Evolutionary conservation across 1,140 invertebrate species (phyloP).

Genomic region (Tenebrio molitor): DNA sequence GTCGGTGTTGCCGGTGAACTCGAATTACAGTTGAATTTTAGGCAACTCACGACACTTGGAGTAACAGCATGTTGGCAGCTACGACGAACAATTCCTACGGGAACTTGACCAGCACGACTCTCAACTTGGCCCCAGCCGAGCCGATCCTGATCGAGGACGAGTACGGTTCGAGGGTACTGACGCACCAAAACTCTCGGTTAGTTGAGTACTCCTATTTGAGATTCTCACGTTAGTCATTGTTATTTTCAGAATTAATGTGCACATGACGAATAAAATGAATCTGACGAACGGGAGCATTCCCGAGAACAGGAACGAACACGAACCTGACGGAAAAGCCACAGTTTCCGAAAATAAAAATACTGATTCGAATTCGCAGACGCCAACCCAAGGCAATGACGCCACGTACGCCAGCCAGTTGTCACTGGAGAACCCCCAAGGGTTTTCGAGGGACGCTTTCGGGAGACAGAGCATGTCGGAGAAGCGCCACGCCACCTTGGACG

Average conservation of each 20-base stretch:
- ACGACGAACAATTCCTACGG: conserved; percentile 61
- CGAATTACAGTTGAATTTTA: too few species aligned
- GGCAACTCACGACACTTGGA: conserved; percentile 74
- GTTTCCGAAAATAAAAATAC: conserved; percentile 59
- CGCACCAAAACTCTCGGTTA: conserved; percentile 55
- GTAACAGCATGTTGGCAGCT: conserved; percentile 66
- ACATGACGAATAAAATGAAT: conserved; percentile 57
- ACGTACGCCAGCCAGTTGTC: conserved; percentile 85
- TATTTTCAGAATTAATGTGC: conserved; percentile 56
- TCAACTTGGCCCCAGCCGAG: conserved; percentile 70
- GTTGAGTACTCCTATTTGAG: conserved; percentile 54
- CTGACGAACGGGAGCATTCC: conserved; percentile 46
- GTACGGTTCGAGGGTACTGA: conserved; percentile 67
- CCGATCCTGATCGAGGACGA: conserved; percentile 82
- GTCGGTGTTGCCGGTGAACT: too few species aligned
- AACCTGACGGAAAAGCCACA: conserved; percentile 63
- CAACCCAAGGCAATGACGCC: conserved; percentile 71
- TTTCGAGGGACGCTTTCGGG: conserved; percentile 92
- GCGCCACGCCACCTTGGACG: conserved; percentile 92
- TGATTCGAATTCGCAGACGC: conserved; percentile 58
- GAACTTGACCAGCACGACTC: conserved; percentile 67
- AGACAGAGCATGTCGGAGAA: conserved; percentile 98
- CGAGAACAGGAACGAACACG: conserved; percentile 63
- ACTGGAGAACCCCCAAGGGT: conserved; percentile 77
- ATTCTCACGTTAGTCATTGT: conserved; percentile 7